Percentiles rank a stretch among this genome's conserved stretches.
These are phyloP conservation scores for Hippocampus zosterae DNA, from an alignment of 2,113 vertebrate genomes.

Conservation along the genomic window DNA sequence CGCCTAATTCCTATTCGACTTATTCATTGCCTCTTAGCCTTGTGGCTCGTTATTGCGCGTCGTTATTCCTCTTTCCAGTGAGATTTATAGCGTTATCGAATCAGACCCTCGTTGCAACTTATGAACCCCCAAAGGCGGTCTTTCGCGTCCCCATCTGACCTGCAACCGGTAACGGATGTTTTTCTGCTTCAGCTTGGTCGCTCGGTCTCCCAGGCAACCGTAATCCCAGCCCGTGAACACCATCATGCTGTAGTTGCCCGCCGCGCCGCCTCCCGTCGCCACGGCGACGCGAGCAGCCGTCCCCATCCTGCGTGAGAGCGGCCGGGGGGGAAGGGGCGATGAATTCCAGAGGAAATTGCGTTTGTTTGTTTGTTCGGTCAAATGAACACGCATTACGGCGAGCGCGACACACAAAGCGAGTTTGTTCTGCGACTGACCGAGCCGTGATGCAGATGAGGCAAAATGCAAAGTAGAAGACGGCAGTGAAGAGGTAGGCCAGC, in stretches of 20 bases:
- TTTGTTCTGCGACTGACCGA: slow-evolving; percentile 65
- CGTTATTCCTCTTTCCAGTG: too few relatives aligned
- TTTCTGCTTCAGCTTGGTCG: slow-evolving; percentile 75
- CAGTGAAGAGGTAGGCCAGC: slow-evolving; percentile 77
- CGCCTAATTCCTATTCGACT: too few relatives aligned
- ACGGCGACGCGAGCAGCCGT: slow-evolving; percentile 72
- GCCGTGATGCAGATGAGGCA: slow-evolving; percentile 76
- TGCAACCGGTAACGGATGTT: slow-evolving; percentile 75
- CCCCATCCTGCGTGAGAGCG: slow-evolving; percentile 69
- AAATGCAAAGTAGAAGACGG: slow-evolving; percentile 71
- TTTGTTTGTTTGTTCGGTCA: background rate
- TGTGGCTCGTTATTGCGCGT: too few relatives aligned
- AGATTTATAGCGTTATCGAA: too few relatives aligned
- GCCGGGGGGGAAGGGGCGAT: background rate
- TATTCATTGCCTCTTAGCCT: too few relatives aligned
- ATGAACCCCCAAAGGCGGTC: background rate
- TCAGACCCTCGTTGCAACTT: too few relatives aligned
- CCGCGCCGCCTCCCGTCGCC: slow-evolving; percentile 68
- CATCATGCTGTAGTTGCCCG: slow-evolving; percentile 77
- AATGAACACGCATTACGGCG: background rate
- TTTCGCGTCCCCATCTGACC: slow-evolving; percentile 55
- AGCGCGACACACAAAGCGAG: background rate
- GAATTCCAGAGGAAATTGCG: background rate
- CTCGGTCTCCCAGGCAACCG: slow-evolving; percentile 66
- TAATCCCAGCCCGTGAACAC: slow-evolving; percentile 84